Base-by-base conservation (phyloP, 2,888 invertebrate species). In the Xestia rhomboidea region DNA sequence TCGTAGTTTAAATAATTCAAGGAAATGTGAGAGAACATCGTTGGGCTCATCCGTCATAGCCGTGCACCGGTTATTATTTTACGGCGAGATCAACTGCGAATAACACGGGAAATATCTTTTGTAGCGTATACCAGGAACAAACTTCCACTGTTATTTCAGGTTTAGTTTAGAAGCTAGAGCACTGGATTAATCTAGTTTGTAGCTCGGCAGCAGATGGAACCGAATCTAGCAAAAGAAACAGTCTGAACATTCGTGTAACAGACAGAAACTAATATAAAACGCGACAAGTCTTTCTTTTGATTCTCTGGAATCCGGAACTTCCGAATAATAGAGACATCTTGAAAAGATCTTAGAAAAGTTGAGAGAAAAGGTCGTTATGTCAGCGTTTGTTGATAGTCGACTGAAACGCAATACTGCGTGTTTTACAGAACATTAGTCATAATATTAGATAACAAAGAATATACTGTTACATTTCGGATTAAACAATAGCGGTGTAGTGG, bases 1-100 rank as follows among this genome's bases (percentile, higher is more conserved):
- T 71, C 69, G 67, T 63, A 69, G 73, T 78, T 87, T 85, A 82
- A 83, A 86, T 84, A 83, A 86, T 85, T 89, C 83, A 82, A 76
- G 72, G 77, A 76, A 86, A 80, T 77, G 73, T 79, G 80, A 81
- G 82, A 69, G 80, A 77, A 68, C 76, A 86, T 82, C 83, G 77
- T 62, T 76, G 44, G 75, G 75, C 24, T 77, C 78, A 82, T 85
- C 69, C 76, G 76, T 88, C 81, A 81, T 60, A 73, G 38, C 60
- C 49, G 79, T 76, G 78, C 82, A 77, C 68, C 74, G 79, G 70
- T 85, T 83, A 81, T 87, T 85, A 81, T 85, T 80, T 85, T 60
- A 79, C 72, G 60, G 63, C 24, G 64, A 75, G 78, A 84, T 82
- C 82, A 79, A 79, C 82, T 79, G 81, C 72, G 67, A 83, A 76